Conservation (phyloP, 1,140 invertebrate genomes). For the Cephus cinctus region DNA sequence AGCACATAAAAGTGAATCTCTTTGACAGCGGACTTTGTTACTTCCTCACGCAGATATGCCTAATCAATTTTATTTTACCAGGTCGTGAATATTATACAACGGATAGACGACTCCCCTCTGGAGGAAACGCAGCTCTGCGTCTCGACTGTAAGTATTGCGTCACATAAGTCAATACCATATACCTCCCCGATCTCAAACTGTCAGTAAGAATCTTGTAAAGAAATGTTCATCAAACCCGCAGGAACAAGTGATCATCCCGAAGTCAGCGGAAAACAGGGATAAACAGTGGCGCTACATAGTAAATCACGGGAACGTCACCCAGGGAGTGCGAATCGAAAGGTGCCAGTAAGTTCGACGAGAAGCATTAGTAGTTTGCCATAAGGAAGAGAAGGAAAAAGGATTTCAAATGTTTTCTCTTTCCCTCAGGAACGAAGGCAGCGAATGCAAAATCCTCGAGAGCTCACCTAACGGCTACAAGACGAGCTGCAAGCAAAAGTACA, state of each 20-base stretch:
- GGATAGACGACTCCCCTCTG: slow-evolving; percentile 19
- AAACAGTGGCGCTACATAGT: slow-evolving; percentile 60
- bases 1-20: too few relatives aligned
- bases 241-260: slow-evolving; percentile 52
- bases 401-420: slow-evolving; percentile 29
- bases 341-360: slow-evolving; percentile 56
- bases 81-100: slow-evolving; percentile 18
- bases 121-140: slow-evolving; percentile 26
- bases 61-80: slow-evolving; percentile 11
- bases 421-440: slow-evolving; percentile 60
- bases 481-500: slow-evolving; percentile 64
- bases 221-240: too few relatives aligned
- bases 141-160: slow-evolving; percentile 18
- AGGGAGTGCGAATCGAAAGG: slow-evolving; percentile 58
- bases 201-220: too few relatives aligned
- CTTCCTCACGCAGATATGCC: too few relatives aligned
- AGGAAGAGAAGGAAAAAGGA: slow-evolving; percentile 5
- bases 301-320: slow-evolving; percentile 58
- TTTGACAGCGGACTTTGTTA: too few relatives aligned
- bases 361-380: slow-evolving; percentile 2
- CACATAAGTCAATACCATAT: neutral
- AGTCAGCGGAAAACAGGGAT: slow-evolving; percentile 49
- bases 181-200: too few relatives aligned
- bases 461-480: slow-evolving; percentile 56
- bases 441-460: slow-evolving; percentile 37